Conservation (phyloP, 2,888 invertebrate species). For the Caenorhabditis japonica region DNA sequence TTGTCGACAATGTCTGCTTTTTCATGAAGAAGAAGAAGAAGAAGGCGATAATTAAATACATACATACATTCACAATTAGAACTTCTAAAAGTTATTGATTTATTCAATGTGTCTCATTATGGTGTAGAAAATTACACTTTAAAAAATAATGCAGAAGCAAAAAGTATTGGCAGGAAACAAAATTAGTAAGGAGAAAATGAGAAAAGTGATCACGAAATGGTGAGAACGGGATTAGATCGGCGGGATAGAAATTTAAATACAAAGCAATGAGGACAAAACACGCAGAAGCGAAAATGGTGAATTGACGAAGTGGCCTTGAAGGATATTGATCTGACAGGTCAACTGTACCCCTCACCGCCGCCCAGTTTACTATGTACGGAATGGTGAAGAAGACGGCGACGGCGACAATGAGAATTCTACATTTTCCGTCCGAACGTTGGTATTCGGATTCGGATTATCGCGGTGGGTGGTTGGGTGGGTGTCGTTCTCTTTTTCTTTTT, state of each 20-base stretch:
- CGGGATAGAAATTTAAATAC: slow-evolving; percentile 43
- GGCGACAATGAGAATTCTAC: neutral
- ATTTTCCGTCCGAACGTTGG: no score
- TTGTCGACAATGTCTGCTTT: neutral
- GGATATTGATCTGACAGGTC: slow-evolving; percentile 53
- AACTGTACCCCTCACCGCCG: slow-evolving; percentile 26
- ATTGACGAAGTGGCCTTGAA: slow-evolving; percentile 53
- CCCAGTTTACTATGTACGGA: slow-evolving; percentile 28
- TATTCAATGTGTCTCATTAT: no score
- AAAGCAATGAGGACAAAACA: slow-evolving; percentile 47
- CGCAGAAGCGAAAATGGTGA: slow-evolving; percentile 29
- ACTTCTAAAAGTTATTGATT: no score
- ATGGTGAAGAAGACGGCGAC: slow-evolving; percentile 11
- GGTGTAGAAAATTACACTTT: no score
- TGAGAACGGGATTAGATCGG: slow-evolving; percentile 41
- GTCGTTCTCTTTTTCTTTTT: no score
- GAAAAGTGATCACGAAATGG: slow-evolving; percentile 20
- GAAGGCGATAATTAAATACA: no score
- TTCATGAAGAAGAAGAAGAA: no score
- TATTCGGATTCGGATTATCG: no score
- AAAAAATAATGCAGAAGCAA: no score
- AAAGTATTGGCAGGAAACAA: no score
- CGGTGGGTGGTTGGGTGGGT: neutral
- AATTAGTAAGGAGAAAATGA: slow-evolving; percentile 6
- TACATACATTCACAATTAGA: no score